Evolutionary conservation across 1,140 invertebrate species (phyloP).

Genomic region (Cylas formicarius): DNA sequence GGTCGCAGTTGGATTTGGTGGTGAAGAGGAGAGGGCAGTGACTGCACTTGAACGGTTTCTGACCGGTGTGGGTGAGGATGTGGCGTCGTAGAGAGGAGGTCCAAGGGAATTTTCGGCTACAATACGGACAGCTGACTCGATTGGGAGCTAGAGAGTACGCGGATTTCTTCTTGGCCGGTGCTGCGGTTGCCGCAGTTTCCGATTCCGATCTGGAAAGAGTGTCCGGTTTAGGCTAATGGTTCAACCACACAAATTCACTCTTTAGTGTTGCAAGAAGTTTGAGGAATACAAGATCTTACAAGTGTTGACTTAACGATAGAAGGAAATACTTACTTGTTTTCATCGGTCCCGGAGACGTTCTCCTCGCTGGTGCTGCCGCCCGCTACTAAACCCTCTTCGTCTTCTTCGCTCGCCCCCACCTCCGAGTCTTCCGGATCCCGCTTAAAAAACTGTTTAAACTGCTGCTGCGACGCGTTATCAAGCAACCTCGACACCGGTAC

Average conservation of each 20-base stretch:
- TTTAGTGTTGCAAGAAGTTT: background rate
- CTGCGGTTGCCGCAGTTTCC: slow-evolving; percentile 37
- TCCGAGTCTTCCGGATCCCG: slow-evolving; percentile 38
- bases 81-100: slow-evolving; percentile 86
- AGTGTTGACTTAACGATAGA: background rate
- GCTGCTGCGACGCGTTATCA: slow-evolving; percentile 69
- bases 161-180: slow-evolving; percentile 73
- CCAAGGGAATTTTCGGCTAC: slow-evolving; percentile 91
- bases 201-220: slow-evolving; percentile 49
- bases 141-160: slow-evolving; percentile 93
- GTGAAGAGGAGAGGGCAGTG: slow-evolving; percentile 89
- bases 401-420: slow-evolving; percentile 47
- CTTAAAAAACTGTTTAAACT: slow-evolving; percentile 56
- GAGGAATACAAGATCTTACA: background rate
- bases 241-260: background rate
- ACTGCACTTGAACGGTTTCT: slow-evolving; percentile 92
- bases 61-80: slow-evolving; percentile 88
- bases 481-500: slow-evolving; percentile 69
- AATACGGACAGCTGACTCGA: slow-evolving; percentile 85
- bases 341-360: slow-evolving; percentile 74
- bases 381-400: slow-evolving; percentile 67
- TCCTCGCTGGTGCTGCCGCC: slow-evolving; percentile 66
- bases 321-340: slow-evolving; percentile 60
- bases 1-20: slow-evolving; percentile 94
- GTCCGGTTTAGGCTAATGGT: background rate